These are phyloP conservation scores for Tetragonula carbonaria DNA, from an alignment of 2,888 invertebrate genomes.

Conservation along the genomic window DNA sequence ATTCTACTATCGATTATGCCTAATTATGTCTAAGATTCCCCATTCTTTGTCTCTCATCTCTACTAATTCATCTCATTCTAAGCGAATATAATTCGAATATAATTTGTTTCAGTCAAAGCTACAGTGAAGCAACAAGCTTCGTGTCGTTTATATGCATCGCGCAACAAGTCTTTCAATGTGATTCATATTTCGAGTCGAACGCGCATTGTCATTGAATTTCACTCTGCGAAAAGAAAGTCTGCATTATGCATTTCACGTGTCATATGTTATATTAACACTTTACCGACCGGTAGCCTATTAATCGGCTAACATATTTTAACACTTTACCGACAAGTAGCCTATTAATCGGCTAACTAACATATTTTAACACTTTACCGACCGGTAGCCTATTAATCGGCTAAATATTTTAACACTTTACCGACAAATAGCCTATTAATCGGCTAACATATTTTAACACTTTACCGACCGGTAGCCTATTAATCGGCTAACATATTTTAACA, in stretches of 20 bases:
- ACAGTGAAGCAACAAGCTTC: conserved; percentile 25
- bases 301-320: no score
- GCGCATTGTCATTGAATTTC: conserved; percentile 4
- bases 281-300: no score
- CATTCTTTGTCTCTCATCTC: neutral
- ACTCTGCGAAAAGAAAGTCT: neutral
- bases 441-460: no score
- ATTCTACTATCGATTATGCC: neutral
- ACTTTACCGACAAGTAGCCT: no score
- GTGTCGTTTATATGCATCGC: conserved; percentile 30
- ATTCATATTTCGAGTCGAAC: neutral
- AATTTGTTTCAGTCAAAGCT: neutral
- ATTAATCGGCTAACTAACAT: no score
- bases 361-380: no score
- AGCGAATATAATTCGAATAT: neutral
- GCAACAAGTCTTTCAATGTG: conserved; percentile 44
- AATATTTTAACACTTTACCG: no score
- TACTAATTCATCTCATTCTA: neutral
- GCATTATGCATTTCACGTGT: neutral
- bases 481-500: no score
- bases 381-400: no score
- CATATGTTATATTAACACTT: conserved; percentile 28
- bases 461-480: no score
- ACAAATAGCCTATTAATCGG: no score
- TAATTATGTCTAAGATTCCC: neutral